Conservation (phyloP, 2,113 vertebrate genomes). For the Cyrtonyx montezumae region DNA sequence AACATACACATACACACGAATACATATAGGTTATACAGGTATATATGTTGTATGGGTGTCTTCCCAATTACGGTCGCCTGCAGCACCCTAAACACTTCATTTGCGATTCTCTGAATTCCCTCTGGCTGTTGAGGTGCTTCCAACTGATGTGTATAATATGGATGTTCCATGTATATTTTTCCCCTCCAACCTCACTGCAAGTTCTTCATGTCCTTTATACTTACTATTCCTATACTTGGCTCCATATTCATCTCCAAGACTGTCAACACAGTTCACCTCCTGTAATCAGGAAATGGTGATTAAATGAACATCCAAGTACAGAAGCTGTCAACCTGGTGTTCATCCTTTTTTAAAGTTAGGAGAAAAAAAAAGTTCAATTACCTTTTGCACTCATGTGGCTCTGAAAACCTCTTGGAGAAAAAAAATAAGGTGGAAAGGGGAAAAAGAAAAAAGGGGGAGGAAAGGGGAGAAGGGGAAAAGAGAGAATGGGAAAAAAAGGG, state of each 20-base stretch:
- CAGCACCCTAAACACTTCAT: conserved; percentile 12
- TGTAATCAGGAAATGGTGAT: conserved; percentile 67
- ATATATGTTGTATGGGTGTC: neutral
- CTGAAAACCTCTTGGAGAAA: neutral
- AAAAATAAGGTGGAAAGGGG: neutral
- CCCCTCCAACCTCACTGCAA: conserved; percentile 53
- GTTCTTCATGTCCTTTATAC: conserved; percentile 46
- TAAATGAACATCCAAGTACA: conserved; percentile 69
- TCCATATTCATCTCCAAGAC: conserved; percentile 55
- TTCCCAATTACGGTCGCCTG: neutral
- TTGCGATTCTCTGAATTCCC: conserved; percentile 11
- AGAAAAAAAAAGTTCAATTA: neutral
- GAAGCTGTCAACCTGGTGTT: conserved; percentile 64
- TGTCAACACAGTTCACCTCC: conserved; percentile 62
- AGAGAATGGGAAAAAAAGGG: neutral
- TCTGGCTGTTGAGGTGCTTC: conserved; percentile 24
- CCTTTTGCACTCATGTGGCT: neutral
- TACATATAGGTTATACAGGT: neutral
- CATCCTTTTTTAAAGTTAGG: conserved; percentile 37
- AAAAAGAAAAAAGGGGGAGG: neutral
- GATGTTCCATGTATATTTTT: conserved; percentile 31
- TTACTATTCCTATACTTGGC: conserved; percentile 26
- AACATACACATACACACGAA: neutral
- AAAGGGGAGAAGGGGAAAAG: neutral
- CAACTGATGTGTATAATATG: conserved; percentile 57